These are phyloP conservation scores for Eurypyga helias DNA, from an alignment of 2,113 vertebrate genomes.

Conservation along the genomic window DNA sequence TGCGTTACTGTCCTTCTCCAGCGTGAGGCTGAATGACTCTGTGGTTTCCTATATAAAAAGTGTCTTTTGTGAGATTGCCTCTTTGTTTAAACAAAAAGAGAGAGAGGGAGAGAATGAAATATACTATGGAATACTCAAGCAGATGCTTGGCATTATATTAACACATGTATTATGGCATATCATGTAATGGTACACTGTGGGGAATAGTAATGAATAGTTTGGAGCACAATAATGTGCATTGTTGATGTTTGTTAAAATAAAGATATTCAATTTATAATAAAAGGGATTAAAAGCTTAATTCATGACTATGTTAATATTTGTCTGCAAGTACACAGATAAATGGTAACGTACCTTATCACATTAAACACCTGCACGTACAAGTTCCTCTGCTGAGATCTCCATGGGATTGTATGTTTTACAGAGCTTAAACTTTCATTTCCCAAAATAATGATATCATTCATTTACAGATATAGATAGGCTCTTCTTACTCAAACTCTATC, in stretches of 20 bases:
- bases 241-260: conserved; percentile 93
- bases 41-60: conserved; percentile 43
- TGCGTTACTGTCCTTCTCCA: conserved; percentile 9
- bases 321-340: conserved; percentile 91
- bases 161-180: conserved; percentile 81
- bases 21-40: background rate
- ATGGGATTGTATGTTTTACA: conserved; percentile 82
- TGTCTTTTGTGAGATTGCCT: conserved; percentile 66
- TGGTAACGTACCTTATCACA: conserved; percentile 88
- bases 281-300: conserved; percentile 94
- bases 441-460: conserved; percentile 89
- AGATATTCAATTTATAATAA: conserved; percentile 93
- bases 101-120: conserved; percentile 65
- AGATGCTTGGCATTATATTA: conserved; percentile 78
- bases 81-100: conserved; percentile 76
- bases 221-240: conserved; percentile 82
- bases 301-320: conserved; percentile 93
- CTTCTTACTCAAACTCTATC: conserved; percentile 74
- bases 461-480: conserved; percentile 86
- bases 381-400: conserved; percentile 85
- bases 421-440: conserved; percentile 87
- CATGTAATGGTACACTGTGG: conserved; percentile 82
- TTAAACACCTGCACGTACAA: conserved; percentile 86
- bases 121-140: conserved; percentile 70
- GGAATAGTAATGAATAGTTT: conserved; percentile 83